Conservation (phyloP, 2,888 invertebrate genomes). For the Carterocephalus palaemon region DNA sequence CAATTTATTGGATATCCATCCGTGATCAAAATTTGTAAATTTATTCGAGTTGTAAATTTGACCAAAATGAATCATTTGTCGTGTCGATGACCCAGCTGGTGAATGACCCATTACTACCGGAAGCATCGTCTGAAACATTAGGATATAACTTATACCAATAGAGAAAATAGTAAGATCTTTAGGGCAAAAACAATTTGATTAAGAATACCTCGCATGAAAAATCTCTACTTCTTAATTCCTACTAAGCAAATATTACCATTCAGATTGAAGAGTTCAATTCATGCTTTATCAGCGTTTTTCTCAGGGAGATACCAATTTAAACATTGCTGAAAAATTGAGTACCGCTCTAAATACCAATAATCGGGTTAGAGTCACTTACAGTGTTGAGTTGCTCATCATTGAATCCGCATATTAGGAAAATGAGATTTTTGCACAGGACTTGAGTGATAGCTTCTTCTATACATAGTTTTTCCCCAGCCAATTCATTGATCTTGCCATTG, state of each 20-base stretch:
- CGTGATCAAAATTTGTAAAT: constrained; percentile 75
- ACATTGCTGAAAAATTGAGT: too few species aligned
- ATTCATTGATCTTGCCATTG: constrained; percentile 66
- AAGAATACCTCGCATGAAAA: too few species aligned
- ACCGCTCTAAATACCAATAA: too few species aligned
- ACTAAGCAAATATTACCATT: too few species aligned
- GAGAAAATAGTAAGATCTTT: too few species aligned
- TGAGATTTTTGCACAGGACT: constrained; percentile 78
- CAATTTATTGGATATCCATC: constrained; percentile 56
- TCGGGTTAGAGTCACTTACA: too few species aligned
- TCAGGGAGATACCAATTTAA: too few species aligned
- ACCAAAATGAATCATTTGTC: constrained; percentile 73
- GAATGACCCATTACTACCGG: constrained; percentile 72
- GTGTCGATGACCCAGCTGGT: constrained; percentile 72
- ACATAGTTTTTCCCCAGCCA: constrained; percentile 71
- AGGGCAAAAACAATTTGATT: too few species aligned
- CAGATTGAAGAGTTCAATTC: not conserved
- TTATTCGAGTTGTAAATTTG: constrained; percentile 66
- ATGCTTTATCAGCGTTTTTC: too few species aligned
- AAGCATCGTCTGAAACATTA: constrained; percentile 74
- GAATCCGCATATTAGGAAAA: constrained; percentile 81
- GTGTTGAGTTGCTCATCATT: constrained; percentile 72
- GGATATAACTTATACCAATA: too few species aligned
- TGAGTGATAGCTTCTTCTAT: constrained; percentile 69
- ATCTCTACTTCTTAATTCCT: too few species aligned